A percentile compares a stretch with the other conserved stretches of the same genome.
Evolutionary conservation across 2,888 invertebrate species (phyloP).

Genomic region (Pyrrhia umbra): DNA sequence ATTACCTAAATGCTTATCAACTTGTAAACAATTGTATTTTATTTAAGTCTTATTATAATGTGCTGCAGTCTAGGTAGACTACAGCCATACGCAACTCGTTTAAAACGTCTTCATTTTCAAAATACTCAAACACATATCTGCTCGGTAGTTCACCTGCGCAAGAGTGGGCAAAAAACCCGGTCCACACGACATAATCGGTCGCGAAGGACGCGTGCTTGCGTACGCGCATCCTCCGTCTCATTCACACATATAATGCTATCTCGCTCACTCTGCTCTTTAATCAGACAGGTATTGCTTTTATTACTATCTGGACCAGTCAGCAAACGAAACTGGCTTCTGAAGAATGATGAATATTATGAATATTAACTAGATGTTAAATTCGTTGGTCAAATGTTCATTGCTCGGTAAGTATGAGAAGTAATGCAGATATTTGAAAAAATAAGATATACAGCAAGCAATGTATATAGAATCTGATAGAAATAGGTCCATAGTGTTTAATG

Average conservation of each 20-base stretch:
- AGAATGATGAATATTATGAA: conserved; percentile 76
- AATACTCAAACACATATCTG: conserved; percentile 63
- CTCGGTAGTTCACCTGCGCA: conserved; percentile 76
- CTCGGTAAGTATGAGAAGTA: neutral
- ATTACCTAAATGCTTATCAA: neutral
- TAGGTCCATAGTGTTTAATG: conserved; percentile 3
- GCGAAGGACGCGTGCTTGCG: conserved; percentile 87
- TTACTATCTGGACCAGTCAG: conserved; percentile 76
- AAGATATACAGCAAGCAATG: conserved; percentile 14
- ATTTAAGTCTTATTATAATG: neutral
- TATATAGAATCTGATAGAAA: conserved; percentile 5
- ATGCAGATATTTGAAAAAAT: neutral
- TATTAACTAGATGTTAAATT: conserved; percentile 77
- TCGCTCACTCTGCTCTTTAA: conserved; percentile 70
- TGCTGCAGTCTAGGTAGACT: neutral
- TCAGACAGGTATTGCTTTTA: conserved; percentile 77
- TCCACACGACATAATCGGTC: conserved; percentile 74
- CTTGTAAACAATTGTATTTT: conserved; percentile 6
- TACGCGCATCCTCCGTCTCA: conserved; percentile 75
- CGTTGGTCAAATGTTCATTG: conserved; percentile 45
- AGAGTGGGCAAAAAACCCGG: conserved; percentile 75
- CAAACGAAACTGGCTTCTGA: conserved; percentile 70
- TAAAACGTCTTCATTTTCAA: conserved; percentile 41
- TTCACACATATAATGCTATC: conserved; percentile 65
- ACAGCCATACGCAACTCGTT: neutral